phyloP scores from a whole-genome alignment of 2,888 invertebrate genomes.

The Drosophila meridionalis region DNA sequence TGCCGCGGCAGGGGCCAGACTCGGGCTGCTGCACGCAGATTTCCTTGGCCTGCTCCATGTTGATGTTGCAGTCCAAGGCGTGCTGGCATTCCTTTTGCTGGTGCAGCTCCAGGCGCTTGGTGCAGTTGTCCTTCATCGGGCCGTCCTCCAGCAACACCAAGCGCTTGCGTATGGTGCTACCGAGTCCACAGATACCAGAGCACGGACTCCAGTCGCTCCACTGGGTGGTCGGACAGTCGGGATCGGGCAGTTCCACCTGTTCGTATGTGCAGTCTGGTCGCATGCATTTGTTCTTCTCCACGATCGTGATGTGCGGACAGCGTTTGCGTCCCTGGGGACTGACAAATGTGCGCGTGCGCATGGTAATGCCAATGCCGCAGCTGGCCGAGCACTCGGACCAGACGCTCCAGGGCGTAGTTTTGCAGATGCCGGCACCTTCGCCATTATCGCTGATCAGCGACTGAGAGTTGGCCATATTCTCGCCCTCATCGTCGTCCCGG shows the following conservation, averaged over 20 bases:
- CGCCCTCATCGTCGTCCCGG: slow-evolving; percentile 84
- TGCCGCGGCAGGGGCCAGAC: slow-evolving; percentile 94
- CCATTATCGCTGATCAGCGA: slow-evolving; percentile 81
- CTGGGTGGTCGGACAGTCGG: slow-evolving; percentile 90
- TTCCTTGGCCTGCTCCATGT: slow-evolving; percentile 91
- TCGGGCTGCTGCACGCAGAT: slow-evolving; percentile 93
- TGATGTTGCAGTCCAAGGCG: slow-evolving; percentile 89
- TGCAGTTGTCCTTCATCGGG: slow-evolving; percentile 88
- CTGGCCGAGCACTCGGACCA: slow-evolving; percentile 93
- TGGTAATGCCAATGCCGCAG: slow-evolving; percentile 92
- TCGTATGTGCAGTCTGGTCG: slow-evolving; percentile 88
- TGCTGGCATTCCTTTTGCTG: slow-evolving; percentile 91
- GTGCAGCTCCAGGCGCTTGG: slow-evolving; percentile 89
- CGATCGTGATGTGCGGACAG: slow-evolving; percentile 90
- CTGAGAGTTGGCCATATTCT: slow-evolving; percentile 82
- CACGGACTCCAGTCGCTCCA: slow-evolving; percentile 98
- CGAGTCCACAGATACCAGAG: slow-evolving; percentile 93
- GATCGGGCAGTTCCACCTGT: slow-evolving; percentile 85
- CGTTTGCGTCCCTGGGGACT: slow-evolving; percentile 92
- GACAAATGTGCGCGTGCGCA: slow-evolving; percentile 90
- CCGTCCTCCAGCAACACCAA: slow-evolving; percentile 89
- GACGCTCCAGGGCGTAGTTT: slow-evolving; percentile 83
- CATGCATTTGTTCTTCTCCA: slow-evolving; percentile 92
- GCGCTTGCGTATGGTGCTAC: slow-evolving; percentile 90
- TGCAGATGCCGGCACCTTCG: slow-evolving; percentile 84